These are phyloP conservation scores for Epicampocera succincta DNA, from an alignment of 2,888 invertebrate genomes.

Conservation along the genomic window DNA sequence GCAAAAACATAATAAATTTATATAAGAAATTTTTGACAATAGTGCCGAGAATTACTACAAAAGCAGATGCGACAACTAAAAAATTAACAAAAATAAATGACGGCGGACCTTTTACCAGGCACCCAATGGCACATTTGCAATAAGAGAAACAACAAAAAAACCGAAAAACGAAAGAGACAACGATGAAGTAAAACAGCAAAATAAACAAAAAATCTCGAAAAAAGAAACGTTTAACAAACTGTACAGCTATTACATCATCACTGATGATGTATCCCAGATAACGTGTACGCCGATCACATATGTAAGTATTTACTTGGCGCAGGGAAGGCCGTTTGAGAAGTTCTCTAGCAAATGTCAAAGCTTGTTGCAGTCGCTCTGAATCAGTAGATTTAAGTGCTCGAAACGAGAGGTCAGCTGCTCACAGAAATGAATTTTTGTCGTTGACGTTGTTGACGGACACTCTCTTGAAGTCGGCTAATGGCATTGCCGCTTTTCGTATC, in stretches of 20 bases:
- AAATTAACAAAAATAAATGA: constrained; percentile 34
- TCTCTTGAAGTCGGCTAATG: too few relatives aligned
- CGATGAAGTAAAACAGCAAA: constrained; percentile 23
- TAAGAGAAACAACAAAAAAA: constrained; percentile 11
- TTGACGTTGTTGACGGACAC: too few relatives aligned
- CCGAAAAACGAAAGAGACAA: constrained; percentile 27
- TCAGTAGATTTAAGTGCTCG: too few relatives aligned
- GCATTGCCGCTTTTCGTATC: too few relatives aligned
- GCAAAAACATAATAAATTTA: background rate
- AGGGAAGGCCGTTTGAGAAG: constrained; percentile 28
- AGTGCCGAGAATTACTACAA: constrained; percentile 14
- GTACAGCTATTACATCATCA: constrained; percentile 63
- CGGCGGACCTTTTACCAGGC: constrained; percentile 57
- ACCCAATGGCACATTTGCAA: constrained; percentile 58
- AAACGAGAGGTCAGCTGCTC: too few relatives aligned
- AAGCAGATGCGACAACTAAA: constrained; percentile 29
- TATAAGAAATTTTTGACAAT: constrained; percentile 15
- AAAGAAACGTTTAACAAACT: constrained; percentile 17
- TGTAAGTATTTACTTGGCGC: background rate
- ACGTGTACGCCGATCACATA: constrained; percentile 14
- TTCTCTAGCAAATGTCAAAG: background rate
- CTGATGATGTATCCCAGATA: constrained; percentile 52
- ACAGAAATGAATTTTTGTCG: too few relatives aligned
- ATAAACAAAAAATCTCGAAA: constrained; percentile 19
- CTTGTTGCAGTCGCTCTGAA: too few relatives aligned